Base-by-base conservation (phyloP, 2,113 vertebrate genomes). In the Malurus elegans region DNA sequence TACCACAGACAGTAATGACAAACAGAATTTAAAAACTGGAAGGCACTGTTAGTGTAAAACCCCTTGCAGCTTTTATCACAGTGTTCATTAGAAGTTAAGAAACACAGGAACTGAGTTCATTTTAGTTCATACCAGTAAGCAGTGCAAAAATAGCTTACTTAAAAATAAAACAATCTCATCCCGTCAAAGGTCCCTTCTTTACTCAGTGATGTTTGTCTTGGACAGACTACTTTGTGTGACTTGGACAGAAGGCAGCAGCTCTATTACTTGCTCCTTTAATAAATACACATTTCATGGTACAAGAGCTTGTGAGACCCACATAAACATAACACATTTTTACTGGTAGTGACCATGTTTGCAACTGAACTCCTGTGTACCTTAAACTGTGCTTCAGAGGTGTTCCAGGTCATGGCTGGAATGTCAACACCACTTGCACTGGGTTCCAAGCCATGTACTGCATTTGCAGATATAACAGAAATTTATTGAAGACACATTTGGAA, bases 11-110 rank as follows among this genome's bases (percentile, higher is more conserved):
- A 91, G 78, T 72, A 79, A 71, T 47, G 86, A 94, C 53, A 95
- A 84, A 85, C 62, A 80, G 40, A 88, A 74, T 21, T 44, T 29
- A 75, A 62, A 31, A 93, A 95, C 81, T 93, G 83, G 83, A 97
- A 97, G 96, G 96, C 97, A 97, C 95, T 57, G 73, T 92, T 88
- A 71, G 66, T 85, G 62, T 84, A 79, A 58, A 95, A 93, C 61
- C 89, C 73, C 78, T 67, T 81, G 70, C 88, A 90, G 78, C 66
- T 90, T 93, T 93, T 89, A 92, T 87, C 95, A 97, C 93, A 97
- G 94, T 95, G 83, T 94, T 97, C 75, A 73, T 89, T 91, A 94
- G 64, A 80, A 86, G 79, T 83, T 86, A 91, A 93, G 83, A 92
- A 94, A 74, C 71, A 71, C 18, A 93, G 71, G 90, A 95, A 96